Base-by-base conservation (phyloP, 1,140 invertebrate species). In the Drosophila athabasca region DNA sequence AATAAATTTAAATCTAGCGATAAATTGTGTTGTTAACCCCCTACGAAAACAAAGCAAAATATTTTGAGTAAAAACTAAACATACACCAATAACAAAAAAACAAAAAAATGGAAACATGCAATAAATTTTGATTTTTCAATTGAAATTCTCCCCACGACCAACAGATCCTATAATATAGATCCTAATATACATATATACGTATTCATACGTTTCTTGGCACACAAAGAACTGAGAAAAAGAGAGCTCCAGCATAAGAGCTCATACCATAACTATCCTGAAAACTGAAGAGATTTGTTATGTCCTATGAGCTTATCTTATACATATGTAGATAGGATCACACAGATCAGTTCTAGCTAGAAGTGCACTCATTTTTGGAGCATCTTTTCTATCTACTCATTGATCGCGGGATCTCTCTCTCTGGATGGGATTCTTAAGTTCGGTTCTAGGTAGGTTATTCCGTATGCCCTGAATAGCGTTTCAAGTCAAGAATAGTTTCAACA, bases 21-120 rank as follows among this genome's bases (percentile, higher is more conserved):
- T 79, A 71, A 82, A 78, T 85, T 85, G 80, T 82, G 82, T 85
- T 85, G 78, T 87, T 85, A 87, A 73, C 55, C 66, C 35, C 65
- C 58, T 75, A 72, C 53, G 41, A 48, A 59, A 70, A 64, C 44
- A 73, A 68, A 73, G 50, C 13, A 62, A 72, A 71, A 62, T 39
- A 39, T 48, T 69, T 67, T 69, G 68, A 68, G 66, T 68, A 68
- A 69, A 39, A 69, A 50, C 64, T 57, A 57, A 69, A 68, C 62
- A 43, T 69, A 69, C 35, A 39, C 43, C 26, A 44, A 55, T 50
- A 73, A 62, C 49, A 50, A 73, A 67, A 19, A 54, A 69, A 26
- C 61, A 69, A 69, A 69, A 26, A 70, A 69, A 69, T 39, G 70
- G 41, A 55, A 52, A 73, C 46, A 64, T 83, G 79, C 66, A 73